Conservation (phyloP, 1,140 invertebrate genomes). For the Brachionus calyciflorus region DNA sequence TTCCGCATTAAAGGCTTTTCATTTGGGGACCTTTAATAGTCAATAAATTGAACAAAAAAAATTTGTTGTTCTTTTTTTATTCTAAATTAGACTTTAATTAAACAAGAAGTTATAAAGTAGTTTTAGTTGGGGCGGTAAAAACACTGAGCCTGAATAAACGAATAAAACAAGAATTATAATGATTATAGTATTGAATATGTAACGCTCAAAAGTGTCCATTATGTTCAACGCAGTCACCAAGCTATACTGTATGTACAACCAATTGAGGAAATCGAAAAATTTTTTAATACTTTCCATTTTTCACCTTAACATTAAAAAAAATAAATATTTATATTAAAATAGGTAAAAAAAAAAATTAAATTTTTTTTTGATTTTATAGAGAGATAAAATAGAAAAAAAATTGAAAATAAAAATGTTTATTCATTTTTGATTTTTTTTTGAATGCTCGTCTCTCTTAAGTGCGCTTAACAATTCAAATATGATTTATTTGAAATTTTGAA, state of each 20-base stretch:
- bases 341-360: too few relatives aligned
- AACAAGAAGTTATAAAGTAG: background rate
- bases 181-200: conserved; percentile 21
- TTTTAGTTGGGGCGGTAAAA: conserved; percentile 29
- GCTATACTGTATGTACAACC: conserved; percentile 37
- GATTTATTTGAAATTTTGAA: too few relatives aligned
- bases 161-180: background rate
- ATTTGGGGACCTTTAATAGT: too few relatives aligned
- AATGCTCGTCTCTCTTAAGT: too few relatives aligned
- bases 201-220: background rate
- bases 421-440: too few relatives aligned
- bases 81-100: background rate
- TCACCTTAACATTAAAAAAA: too few relatives aligned
- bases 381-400: background rate
- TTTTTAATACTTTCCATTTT: conserved; percentile 2
- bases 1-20: too few relatives aligned
- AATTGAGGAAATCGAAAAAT: background rate
- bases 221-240: conserved; percentile 40
- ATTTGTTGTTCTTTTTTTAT: too few relatives aligned
- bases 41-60: too few relatives aligned
- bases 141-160: conserved; percentile 29
- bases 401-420: background rate
- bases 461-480: too few relatives aligned
- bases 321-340: too few relatives aligned
- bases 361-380: too few relatives aligned